Evolutionary conservation across 2,113 vertebrate species (phyloP).

Genomic region (Callipepla californica): DNA sequence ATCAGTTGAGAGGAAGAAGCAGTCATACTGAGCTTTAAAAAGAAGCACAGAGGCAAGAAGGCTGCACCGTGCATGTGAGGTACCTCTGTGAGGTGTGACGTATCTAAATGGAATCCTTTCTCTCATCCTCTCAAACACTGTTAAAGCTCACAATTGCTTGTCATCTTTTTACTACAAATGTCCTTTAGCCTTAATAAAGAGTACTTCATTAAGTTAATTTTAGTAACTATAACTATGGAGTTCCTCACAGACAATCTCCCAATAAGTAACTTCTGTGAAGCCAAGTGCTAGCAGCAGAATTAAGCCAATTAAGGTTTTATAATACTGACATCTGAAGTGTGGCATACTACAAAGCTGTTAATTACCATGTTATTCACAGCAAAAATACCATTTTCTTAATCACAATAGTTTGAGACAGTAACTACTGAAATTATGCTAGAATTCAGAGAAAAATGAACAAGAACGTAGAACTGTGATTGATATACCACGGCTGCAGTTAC

Average conservation of each 20-base stretch:
- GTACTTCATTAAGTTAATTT: not conserved
- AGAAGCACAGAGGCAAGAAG: not conserved
- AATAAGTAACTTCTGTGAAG: not conserved
- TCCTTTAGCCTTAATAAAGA: not conserved
- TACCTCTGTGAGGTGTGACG: not conserved
- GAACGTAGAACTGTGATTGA: not conserved
- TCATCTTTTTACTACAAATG: not conserved
- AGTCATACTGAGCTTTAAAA: not conserved
- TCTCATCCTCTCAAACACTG: not conserved
- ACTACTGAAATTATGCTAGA: not conserved
- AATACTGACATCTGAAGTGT: not conserved
- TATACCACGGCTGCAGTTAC: not conserved
- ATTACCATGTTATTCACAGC: not conserved
- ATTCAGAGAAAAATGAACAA: not conserved
- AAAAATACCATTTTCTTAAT: not conserved
- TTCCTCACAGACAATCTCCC: not conserved
- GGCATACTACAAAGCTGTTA: not conserved
- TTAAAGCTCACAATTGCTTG: no score
- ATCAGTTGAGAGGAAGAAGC: rapidly evolving
- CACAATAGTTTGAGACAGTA: not conserved
- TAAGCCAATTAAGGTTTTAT: not conserved
- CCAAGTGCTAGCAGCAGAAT: not conserved
- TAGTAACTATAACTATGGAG: not conserved
- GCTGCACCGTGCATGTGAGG: not conserved
- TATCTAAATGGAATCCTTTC: not conserved